phyloP scores from a whole-genome alignment of 2,113 vertebrate species.

The Lampris incognitus region DNA sequence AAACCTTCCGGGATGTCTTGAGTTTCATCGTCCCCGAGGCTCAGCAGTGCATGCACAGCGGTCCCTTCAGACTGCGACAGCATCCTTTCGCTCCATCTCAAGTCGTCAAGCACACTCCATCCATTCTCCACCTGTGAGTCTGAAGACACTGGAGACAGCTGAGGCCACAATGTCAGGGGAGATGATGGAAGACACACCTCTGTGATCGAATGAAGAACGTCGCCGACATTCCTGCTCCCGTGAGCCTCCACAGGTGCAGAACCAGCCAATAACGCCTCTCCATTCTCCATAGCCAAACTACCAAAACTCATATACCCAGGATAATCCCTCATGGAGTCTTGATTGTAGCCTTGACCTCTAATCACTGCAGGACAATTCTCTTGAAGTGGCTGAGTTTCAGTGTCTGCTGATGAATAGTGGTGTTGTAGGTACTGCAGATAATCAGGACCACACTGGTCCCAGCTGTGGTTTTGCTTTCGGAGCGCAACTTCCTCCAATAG shows the following conservation, averaged over 20 bases:
- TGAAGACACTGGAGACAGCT: not conserved
- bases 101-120: not conserved
- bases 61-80: constrained; percentile 38
- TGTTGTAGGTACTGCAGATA: not conserved
- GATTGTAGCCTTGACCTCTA: too few species aligned
- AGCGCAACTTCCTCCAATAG: not conserved
- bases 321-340: too few species aligned
- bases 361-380: too few species aligned
- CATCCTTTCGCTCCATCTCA: not conserved
- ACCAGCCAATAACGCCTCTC: not conserved
- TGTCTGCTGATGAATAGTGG: not conserved
- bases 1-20: not conserved
- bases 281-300: not conserved
- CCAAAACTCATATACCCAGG: not conserved
- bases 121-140: not conserved
- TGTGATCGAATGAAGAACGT: not conserved
- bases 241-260: not conserved
- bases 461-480: not conserved
- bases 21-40: constrained; percentile 10
- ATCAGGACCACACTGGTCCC: not conserved
- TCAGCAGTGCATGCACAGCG: constrained; percentile 36
- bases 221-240: not conserved
- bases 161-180: not conserved
- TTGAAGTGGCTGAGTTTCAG: not conserved
- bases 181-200: not conserved